phyloP scores from a whole-genome alignment of 2,113 vertebrate species.

The Nothocercus nigrocapillus region DNA sequence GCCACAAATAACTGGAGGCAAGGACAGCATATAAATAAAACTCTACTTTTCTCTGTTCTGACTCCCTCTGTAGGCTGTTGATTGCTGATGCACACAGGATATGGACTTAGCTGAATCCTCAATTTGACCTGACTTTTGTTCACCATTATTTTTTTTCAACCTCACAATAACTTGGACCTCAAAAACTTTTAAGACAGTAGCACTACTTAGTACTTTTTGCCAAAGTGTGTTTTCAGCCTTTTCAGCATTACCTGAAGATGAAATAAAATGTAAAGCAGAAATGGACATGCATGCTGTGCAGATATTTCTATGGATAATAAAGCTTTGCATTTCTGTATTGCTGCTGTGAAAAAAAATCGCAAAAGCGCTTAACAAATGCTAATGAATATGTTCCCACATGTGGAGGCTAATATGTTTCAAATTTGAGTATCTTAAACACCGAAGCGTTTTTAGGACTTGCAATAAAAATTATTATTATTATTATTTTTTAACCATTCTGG shows the following conservation, averaged over 20 bases:
- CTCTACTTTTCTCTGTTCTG: background rate
- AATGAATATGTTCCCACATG: background rate
- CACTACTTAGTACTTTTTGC: background rate
- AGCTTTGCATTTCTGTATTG: background rate
- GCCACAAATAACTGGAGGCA: background rate
- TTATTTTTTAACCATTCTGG: constrained; percentile 17
- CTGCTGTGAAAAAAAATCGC: background rate
- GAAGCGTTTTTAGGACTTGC: constrained; percentile 17
- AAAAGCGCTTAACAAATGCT: background rate
- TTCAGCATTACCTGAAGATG: background rate
- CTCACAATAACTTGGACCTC: background rate
- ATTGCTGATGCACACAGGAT: background rate
- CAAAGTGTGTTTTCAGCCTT: background rate
- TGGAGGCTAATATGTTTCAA: background rate
- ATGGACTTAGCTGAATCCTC: background rate
- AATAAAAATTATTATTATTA: background rate
- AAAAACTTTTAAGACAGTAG: background rate
- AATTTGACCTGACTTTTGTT: background rate
- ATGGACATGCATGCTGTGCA: background rate
- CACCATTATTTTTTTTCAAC: background rate
- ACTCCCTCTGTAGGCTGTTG: background rate
- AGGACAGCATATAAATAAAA: background rate
- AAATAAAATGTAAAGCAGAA: background rate
- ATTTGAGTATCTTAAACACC: constrained; percentile 23
- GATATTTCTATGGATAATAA: background rate